Evolutionary conservation across 2,797 vertebrate species (phyloP).

Genomic region (Falco columbarius): DNA sequence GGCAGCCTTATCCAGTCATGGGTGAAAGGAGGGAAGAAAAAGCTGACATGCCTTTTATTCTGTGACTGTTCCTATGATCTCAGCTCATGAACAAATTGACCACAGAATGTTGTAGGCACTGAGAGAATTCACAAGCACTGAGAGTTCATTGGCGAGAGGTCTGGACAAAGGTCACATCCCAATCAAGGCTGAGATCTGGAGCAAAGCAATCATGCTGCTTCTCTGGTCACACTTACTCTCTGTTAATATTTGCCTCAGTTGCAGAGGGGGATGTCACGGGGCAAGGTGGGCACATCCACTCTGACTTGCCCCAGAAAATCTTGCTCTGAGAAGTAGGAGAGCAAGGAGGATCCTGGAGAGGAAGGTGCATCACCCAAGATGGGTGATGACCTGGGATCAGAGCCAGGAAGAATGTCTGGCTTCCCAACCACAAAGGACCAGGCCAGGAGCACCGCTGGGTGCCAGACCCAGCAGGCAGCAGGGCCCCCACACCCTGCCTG

Average conservation of each 20-base stretch:
- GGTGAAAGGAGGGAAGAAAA: background rate
- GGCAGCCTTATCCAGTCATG: background rate
- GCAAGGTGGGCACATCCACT: rapidly evolving
- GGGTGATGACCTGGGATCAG: background rate
- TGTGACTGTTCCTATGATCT: background rate
- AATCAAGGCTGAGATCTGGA: background rate
- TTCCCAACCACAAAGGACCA: background rate
- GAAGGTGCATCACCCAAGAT: background rate
- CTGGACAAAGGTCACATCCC: rapidly evolving
- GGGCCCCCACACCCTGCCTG: background rate
- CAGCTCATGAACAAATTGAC: background rate
- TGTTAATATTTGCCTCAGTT: background rate
- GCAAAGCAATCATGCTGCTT: background rate
- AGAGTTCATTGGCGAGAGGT: background rate
- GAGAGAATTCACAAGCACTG: background rate
- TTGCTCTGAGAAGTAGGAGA: background rate
- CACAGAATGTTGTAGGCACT: background rate
- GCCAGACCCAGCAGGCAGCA: background rate
- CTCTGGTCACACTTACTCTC: background rate
- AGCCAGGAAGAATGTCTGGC: background rate
- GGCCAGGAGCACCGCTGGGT: background rate
- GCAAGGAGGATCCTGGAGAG: background rate
- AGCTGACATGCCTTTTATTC: background rate
- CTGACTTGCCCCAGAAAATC: background rate
- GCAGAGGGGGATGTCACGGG: rapidly evolving